Conservation (phyloP, 2,113 vertebrate genomes). For the Daboia siamensis region DNA sequence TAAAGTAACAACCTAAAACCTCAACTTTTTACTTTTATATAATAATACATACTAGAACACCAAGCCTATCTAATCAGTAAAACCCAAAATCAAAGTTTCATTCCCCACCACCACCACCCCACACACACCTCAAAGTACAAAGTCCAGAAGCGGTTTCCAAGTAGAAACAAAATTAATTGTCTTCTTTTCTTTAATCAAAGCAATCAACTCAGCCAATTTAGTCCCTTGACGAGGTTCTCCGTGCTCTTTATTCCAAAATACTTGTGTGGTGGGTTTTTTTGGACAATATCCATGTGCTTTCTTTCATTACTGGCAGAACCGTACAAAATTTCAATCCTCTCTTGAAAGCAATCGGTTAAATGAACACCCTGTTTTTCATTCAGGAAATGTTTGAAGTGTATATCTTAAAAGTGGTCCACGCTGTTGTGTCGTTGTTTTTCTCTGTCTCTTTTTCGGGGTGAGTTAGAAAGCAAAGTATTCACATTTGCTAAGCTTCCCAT, state of each 20-base stretch:
- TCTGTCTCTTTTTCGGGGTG: not conserved
- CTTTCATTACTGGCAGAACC: conserved; percentile 7
- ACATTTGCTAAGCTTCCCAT: conserved; percentile 25
- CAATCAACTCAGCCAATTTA: too few species aligned
- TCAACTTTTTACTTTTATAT: too few species aligned
- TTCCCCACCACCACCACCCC: too few species aligned
- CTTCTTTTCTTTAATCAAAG: too few species aligned
- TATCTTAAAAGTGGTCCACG: not conserved
- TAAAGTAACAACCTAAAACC: too few species aligned
- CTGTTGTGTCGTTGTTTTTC: conserved; percentile 1
- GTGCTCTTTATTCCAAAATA: not conserved
- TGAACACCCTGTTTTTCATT: conserved; percentile 15
- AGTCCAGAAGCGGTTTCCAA: too few species aligned
- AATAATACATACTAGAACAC: too few species aligned
- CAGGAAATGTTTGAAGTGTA: conserved; percentile 17
- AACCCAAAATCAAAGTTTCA: too few species aligned
- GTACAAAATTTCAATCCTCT: conserved; percentile 21
- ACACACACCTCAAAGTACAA: too few species aligned
- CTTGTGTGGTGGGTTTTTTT: not conserved
- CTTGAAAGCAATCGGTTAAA: conserved; percentile 1
- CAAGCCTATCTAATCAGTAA: too few species aligned
- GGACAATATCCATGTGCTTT: conserved; percentile 1
- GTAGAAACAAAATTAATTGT: too few species aligned
- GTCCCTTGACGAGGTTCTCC: not conserved
- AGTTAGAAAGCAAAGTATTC: conserved; percentile 27